Evolutionary conservation across 2,888 invertebrate genomes (phyloP), one percentile per base, ranked within the genome.

Genomic region (Agrotis exclamationis): DNA sequence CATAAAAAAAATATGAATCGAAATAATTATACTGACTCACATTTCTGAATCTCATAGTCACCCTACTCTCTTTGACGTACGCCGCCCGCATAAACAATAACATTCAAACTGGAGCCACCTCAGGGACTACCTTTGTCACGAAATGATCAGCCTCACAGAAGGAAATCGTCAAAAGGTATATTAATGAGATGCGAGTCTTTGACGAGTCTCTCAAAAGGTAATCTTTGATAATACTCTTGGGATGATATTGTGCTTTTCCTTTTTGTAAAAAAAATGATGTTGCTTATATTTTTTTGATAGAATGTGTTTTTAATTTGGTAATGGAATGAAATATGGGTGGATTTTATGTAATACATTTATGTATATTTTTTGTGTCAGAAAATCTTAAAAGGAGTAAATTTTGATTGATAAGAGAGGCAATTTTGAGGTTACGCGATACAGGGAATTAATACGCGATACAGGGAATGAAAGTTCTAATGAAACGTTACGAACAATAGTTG

Each of bases 21-120:
- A 56, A 56, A 14, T 56, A n/a, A n/a, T n/a, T n/a, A 33, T 14
- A 14, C n/a, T 14, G 20, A 62, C 33, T 14, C 9, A 18, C 3
- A 53, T 50, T 69, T 53, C 14, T n/a, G 2, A 11, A 54, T 18
- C 0, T 0, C 65, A 78, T 82, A 20, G 89, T 79, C 88, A 88
- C 87, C 85, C 77, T 89, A 89, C 77, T 58, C 60, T 56, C 70
- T 92, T 92, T 90, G 91, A 91, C 86, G 90, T 86, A 86, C 65
- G 71, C 90, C 88, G 87, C 88, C 88, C 90, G 89, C 92, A 91
- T 93, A 94, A 95, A 95, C 94, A 95, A 95, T 94, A 90, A 92
- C 90, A 93, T 88, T 88, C 88, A 90, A 89, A 91, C 91, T 88
- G 89, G 44, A 91, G 92, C 84, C 88, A 93, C 94, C 95, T 92